Percentiles rank a stretch among this genome's conserved stretches.
Conservation (phyloP, 2,888 invertebrate genomes). For the Bombylius discolor region DNA sequence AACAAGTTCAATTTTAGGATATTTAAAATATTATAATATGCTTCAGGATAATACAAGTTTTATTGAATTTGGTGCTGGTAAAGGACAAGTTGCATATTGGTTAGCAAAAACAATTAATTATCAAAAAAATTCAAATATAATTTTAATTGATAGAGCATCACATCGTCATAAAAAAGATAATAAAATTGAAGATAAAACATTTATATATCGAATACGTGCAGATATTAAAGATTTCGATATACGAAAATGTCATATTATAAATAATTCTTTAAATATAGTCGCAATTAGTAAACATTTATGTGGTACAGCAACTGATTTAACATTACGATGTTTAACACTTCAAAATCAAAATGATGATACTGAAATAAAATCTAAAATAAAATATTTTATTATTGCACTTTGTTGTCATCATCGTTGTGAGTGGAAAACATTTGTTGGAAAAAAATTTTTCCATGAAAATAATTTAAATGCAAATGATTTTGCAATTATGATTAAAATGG, state of each 20-base stretch:
- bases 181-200: constrained; percentile 39
- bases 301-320: constrained; percentile 74
- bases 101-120: constrained; percentile 45
- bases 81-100: constrained; percentile 73
- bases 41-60: constrained; percentile 52
- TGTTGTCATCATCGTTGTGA: constrained; percentile 85
- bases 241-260: constrained; percentile 37
- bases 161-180: constrained; percentile 71
- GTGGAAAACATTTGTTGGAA: constrained; percentile 56
- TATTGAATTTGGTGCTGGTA: constrained; percentile 84
- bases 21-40: constrained; percentile 48
- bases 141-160: constrained; percentile 67
- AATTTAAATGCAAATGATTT: constrained; percentile 52
- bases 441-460: constrained; percentile 44
- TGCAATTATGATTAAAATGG: constrained; percentile 62
- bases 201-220: constrained; percentile 54
- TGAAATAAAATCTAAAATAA: constrained; percentile 23
- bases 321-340: constrained; percentile 50
- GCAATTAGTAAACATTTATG: constrained; percentile 82
- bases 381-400: constrained; percentile 61
- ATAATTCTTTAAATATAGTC: constrained; percentile 43
- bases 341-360: constrained; percentile 23
- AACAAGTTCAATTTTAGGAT: constrained; percentile 60
- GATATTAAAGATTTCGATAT: constrained; percentile 70
- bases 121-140: constrained; percentile 42